phyloP scores from a whole-genome alignment of 2,797 vertebrate species.

The Tiaroga cobitis region DNA sequence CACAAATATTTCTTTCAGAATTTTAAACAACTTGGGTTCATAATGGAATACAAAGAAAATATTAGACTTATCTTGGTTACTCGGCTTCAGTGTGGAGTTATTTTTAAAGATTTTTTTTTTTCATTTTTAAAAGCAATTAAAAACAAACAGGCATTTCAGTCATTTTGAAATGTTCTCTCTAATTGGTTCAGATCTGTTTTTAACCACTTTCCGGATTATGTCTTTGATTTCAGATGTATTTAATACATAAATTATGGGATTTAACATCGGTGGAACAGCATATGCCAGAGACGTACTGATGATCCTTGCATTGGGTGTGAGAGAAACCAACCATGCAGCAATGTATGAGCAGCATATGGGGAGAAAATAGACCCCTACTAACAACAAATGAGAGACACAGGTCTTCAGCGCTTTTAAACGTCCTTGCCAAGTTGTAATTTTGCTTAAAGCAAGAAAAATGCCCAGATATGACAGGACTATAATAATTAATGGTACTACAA shows the following conservation, averaged over 20 bases:
- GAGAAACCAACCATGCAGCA: background rate
- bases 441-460: constrained; percentile 51
- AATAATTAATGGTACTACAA: constrained; percentile 52
- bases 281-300: constrained; percentile 51
- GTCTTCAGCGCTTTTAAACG: constrained; percentile 54
- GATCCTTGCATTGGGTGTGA: constrained; percentile 53
- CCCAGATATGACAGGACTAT: constrained; percentile 17
- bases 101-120: too few relatives aligned
- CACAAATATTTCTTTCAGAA: too few relatives aligned
- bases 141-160: background rate
- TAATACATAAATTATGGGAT: constrained; percentile 60
- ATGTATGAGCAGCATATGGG: constrained; percentile 9
- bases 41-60: too few relatives aligned
- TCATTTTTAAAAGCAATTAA: too few relatives aligned
- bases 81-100: too few relatives aligned
- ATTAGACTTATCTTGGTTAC: too few relatives aligned
- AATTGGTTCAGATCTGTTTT: background rate
- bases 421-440: constrained; percentile 51
- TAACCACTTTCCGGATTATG: constrained; percentile 21
- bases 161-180: background rate
- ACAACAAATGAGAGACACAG: constrained; percentile 51
- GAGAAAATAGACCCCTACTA: constrained; percentile 54
- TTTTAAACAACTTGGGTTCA: too few relatives aligned
- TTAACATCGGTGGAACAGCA: constrained; percentile 55
- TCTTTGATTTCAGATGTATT: constrained; percentile 43